These are phyloP conservation scores for Neodon shergylaensis DNA, from an alignment of 2,113 vertebrate genomes.

Conservation along the genomic window DNA sequence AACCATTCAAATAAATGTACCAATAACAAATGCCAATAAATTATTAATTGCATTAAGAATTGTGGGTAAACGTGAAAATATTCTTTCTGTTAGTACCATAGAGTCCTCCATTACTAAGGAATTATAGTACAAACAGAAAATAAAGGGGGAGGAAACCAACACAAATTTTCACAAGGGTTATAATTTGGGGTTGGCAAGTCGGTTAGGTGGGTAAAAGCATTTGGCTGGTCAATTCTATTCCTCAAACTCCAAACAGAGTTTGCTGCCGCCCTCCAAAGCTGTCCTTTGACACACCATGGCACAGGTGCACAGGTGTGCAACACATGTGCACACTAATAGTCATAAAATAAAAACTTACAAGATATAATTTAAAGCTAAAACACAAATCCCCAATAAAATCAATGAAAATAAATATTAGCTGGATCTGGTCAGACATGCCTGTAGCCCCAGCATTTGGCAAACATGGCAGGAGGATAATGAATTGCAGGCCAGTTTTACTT, in stretches of 20 bases:
- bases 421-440: not conserved
- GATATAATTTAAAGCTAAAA: not conserved
- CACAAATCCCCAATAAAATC: not conserved
- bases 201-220: not conserved
- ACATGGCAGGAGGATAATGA: not conserved
- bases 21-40: slow-evolving; percentile 31
- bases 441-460: not conserved
- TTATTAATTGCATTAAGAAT: slow-evolving; percentile 50
- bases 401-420: slow-evolving; percentile 45
- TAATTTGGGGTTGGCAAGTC: not conserved
- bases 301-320: not conserved
- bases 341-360: not conserved
- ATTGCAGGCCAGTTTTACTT: not conserved
- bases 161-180: slow-evolving; percentile 17
- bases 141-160: not conserved
- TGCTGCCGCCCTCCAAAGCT: not conserved
- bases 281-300: not conserved
- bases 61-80: not conserved
- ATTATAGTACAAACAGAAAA: not conserved
- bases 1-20: slow-evolving; percentile 8
- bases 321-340: not conserved
- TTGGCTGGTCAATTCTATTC: not conserved
- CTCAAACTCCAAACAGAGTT: not conserved
- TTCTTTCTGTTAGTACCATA: not conserved
- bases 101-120: slow-evolving; percentile 25